Base-by-base conservation (phyloP, 2,113 vertebrate species). In the Ammodytes dubius region DNA sequence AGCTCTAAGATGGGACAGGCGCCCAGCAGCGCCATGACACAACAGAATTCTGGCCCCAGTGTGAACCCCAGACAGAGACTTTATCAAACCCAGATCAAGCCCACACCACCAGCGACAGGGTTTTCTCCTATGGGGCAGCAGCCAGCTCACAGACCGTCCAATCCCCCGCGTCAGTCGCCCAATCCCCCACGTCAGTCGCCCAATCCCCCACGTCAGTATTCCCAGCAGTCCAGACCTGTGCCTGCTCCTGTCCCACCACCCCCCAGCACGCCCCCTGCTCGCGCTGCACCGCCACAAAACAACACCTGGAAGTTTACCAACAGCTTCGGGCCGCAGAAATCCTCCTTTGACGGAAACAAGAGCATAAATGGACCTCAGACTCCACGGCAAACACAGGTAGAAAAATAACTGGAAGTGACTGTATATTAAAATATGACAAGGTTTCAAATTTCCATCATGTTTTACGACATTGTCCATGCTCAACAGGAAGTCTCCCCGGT, bases 291-390 rank as follows among this genome's bases (percentile, higher is more conserved):
- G 57, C 74, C 75, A 66, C 85, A 85, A 61, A 82, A 77, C 10
- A 87, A 85, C 37, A 79, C 85, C 64, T 95, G 94, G 92, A 93
- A 89, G 61, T 92, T 94, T 54, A 90, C 82, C 2, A 87, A 79
- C 75, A 92, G 77, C 56, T 85, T 90, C 84, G 87, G 81, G 60
- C 49, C 68, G 1, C 82, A 88, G 46, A 84, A 5, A 12, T 35
- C 69, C 2, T 1, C 39, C 0, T 57, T 58, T 74, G 77, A 73
- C 17, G 52, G 35, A 19, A 88, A 85, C 74, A 81, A 5, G 14
- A 67, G 70, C 53, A 64, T n/a, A 43, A 64, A 64, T 77, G 52
- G 58, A 72, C 45, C 58, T 37, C 83, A 83, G 59, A 67, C 10
- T 70, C 52, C 17, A 4, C 7, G 0, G 54, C 42, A 82, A 58